Percentiles rank a stretch among this genome's conserved stretches.
phyloP scores from a whole-genome alignment of 1,140 invertebrate species.

The Monomorium pharaonis region DNA sequence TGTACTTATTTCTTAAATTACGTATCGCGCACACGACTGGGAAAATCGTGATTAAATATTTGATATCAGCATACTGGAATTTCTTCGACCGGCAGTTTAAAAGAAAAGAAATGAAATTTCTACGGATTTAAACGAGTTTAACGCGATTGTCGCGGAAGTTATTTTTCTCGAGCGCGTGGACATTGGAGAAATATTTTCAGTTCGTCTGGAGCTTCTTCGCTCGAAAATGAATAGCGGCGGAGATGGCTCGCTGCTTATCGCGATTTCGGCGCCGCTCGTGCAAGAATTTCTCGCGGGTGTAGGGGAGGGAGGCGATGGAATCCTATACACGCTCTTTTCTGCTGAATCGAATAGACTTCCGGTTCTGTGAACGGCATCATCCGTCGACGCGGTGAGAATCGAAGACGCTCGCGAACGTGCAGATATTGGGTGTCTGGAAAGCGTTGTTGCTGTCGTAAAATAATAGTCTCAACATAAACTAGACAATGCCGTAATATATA shows the following conservation, averaged over 20 bases:
- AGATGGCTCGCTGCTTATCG: slow-evolving; percentile 65
- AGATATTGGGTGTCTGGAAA: slow-evolving; percentile 12
- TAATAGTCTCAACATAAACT: background rate
- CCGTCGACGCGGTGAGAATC: slow-evolving; percentile 73
- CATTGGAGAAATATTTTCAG: slow-evolving; percentile 58
- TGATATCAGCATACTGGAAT: background rate
- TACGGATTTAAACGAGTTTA: background rate
- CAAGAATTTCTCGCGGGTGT: slow-evolving; percentile 45
- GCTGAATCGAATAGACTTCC: slow-evolving; percentile 73
- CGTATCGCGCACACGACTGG: background rate
- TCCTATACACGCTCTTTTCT: slow-evolving; percentile 43
- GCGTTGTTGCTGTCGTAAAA: background rate
- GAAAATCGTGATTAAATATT: background rate
- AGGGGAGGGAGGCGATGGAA: background rate
- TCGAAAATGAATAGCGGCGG: slow-evolving; percentile 47
- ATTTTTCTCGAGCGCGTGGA: slow-evolving; percentile 30
- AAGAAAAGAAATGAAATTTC: too few relatives aligned
- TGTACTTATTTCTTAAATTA: background rate
- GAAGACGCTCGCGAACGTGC: slow-evolving; percentile 37
- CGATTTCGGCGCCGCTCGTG: slow-evolving; percentile 68
- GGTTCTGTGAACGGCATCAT: slow-evolving; percentile 71
- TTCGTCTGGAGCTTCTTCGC: slow-evolving; percentile 47
- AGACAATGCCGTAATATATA: background rate
- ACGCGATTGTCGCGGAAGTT: slow-evolving; percentile 10
- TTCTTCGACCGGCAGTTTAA: background rate